Evolutionary conservation across 2,888 invertebrate species (phyloP).

Genomic region (Heliconius ethilla): DNA sequence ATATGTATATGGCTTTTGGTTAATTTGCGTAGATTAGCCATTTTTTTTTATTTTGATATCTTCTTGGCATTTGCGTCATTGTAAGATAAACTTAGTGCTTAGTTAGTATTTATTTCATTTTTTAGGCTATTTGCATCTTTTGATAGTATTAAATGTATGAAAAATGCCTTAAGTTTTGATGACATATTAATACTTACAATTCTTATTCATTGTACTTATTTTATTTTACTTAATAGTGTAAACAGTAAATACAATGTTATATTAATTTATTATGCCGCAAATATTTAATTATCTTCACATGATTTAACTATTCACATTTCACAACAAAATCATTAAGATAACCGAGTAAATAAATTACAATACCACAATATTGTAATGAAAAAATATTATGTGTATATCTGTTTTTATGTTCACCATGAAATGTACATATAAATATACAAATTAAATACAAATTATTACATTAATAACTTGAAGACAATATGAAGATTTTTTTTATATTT

Average conservation of each 20-base stretch:
- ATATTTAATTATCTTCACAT: conserved; percentile 34
- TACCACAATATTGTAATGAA: conserved; percentile 17
- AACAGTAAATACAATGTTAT: conserved; percentile 31
- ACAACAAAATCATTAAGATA: conserved; percentile 37
- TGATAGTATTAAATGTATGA: background rate
- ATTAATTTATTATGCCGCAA: conserved; percentile 29
- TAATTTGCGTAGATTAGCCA: background rate
- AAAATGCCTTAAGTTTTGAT: too few relatives aligned
- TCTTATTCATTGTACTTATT: background rate
- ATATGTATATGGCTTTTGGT: background rate
- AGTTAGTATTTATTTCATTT: too few relatives aligned
- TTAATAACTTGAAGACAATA: background rate
- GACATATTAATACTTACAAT: background rate
- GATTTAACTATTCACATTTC: conserved; percentile 37
- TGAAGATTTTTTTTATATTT: too few relatives aligned
- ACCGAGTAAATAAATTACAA: conserved; percentile 35
- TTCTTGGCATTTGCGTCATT: background rate
- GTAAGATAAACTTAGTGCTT: too few relatives aligned
- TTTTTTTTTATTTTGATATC: background rate
- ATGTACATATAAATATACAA: conserved; percentile 20
- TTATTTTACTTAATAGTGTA: background rate
- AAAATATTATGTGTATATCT: conserved; percentile 24
- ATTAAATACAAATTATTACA: conserved; percentile 14
- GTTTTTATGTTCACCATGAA: conserved; percentile 17
- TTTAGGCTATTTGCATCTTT: background rate